Percentiles rank a stretch among this genome's conserved stretches.
Conservation (phyloP, 2,888 invertebrate genomes). For the Hipparchia sbordonii region DNA sequence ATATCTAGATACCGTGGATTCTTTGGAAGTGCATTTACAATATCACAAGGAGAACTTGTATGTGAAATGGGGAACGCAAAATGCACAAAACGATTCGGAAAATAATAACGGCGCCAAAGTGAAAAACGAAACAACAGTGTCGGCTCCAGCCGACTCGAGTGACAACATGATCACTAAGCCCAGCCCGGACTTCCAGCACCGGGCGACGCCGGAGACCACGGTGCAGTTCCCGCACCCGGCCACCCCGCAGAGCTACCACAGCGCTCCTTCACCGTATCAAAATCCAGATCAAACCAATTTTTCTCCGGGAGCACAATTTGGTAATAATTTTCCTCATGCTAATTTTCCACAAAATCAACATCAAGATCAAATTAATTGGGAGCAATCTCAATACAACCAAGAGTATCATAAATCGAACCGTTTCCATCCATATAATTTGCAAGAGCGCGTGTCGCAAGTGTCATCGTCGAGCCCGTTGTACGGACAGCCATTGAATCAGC, state of each 20-base stretch:
- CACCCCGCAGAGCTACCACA: slow-evolving; percentile 86
- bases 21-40: slow-evolving; percentile 90
- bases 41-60: slow-evolving; percentile 91
- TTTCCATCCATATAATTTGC: slow-evolving; percentile 80
- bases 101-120: slow-evolving; percentile 86
- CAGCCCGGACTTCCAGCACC: slow-evolving; percentile 83
- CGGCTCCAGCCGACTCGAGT: slow-evolving; percentile 89
- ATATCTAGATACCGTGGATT: slow-evolving; percentile 88
- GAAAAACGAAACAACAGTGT: slow-evolving; percentile 83
- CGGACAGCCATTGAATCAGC: slow-evolving; percentile 84
- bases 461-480: slow-evolving; percentile 82
- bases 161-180: slow-evolving; percentile 86
- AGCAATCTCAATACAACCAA: slow-evolving; percentile 75
- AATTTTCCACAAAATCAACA: slow-evolving; percentile 79
- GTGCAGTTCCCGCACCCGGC: slow-evolving; percentile 84
- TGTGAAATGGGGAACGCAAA: slow-evolving; percentile 87
- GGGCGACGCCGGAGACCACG: slow-evolving; percentile 83
- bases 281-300: slow-evolving; percentile 83
- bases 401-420: slow-evolving; percentile 73
- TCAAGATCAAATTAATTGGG: slow-evolving; percentile 76
- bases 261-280: slow-evolving; percentile 86
- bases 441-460: slow-evolving; percentile 80
- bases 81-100: slow-evolving; percentile 82
- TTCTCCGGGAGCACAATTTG: slow-evolving; percentile 81
- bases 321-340: slow-evolving; percentile 75